phyloP scores from a whole-genome alignment of 2,797 vertebrate species.

The Pyrocephalus nanus region DNA sequence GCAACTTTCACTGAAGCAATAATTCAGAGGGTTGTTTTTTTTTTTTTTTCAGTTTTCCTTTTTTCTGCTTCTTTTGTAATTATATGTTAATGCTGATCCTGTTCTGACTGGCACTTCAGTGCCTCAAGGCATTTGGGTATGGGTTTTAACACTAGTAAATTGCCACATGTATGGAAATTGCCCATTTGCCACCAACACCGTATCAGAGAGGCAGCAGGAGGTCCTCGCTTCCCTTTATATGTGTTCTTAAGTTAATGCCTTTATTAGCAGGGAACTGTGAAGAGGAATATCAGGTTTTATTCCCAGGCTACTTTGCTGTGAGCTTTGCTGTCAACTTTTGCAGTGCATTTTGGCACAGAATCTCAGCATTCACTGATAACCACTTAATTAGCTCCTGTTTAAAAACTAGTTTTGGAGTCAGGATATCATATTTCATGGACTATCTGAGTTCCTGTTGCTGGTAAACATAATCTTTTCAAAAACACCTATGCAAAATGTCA shows the following conservation, averaged over 20 bases:
- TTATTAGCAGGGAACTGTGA: constrained; percentile 38
- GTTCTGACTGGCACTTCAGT: constrained; percentile 17
- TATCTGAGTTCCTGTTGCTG: background rate
- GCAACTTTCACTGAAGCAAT: background rate
- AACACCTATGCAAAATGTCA: background rate
- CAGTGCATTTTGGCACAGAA: background rate
- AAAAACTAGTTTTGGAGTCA: background rate
- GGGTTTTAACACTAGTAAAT: constrained; percentile 19
- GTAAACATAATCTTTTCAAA: background rate
- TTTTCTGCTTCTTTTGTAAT: background rate
- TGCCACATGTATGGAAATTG: constrained; percentile 27
- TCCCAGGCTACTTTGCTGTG: constrained; percentile 17
- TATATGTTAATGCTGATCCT: background rate
- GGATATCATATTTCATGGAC: background rate
- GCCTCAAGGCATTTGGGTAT: constrained; percentile 11
- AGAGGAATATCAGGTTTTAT: constrained; percentile 29
- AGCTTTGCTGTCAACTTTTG: constrained; percentile 37
- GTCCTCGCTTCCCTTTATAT: constrained; percentile 4
- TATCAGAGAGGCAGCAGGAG: constrained; percentile 38
- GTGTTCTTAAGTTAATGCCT: constrained; percentile 40
- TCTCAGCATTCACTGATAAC: background rate
- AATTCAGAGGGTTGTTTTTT: background rate
- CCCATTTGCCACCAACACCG: constrained; percentile 22
- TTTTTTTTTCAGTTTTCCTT: background rate
- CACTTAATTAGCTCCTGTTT: constrained; percentile 37